Evolutionary conservation across 2,888 invertebrate genomes (phyloP).

Genomic region (Cephus pulcher): DNA sequence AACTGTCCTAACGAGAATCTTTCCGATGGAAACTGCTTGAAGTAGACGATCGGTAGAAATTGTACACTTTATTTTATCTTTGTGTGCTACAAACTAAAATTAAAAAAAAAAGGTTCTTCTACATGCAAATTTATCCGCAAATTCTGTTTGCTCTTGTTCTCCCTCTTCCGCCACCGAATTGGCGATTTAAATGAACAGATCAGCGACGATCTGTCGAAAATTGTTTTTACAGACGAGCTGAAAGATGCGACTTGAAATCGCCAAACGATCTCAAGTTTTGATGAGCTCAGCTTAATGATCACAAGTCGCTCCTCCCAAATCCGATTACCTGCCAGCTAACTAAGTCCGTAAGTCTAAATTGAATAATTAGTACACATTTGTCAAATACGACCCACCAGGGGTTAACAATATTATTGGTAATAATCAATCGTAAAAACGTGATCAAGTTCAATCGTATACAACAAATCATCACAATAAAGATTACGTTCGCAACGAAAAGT

Average conservation of each 20-base stretch:
- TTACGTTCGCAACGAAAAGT: conserved; percentile 8
- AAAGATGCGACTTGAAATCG: not conserved
- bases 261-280: not conserved
- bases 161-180: conserved; percentile 12
- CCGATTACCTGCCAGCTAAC: not conserved
- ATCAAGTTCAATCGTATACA: conserved; percentile 22
- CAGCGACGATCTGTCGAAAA: conserved; percentile 9
- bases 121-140: conserved; percentile 52
- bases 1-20: not conserved
- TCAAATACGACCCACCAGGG: conserved; percentile 39
- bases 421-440: conserved; percentile 27
- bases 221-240: conserved; percentile 7
- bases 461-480: conserved; percentile 14
- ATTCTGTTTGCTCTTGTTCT: conserved; percentile 20
- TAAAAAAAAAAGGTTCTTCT: conserved; percentile 41
- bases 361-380: conserved; percentile 14
- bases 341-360: not conserved
- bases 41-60: not conserved
- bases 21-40: not conserved
- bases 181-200: not conserved
- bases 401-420: conserved; percentile 18
- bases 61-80: conserved; percentile 51
- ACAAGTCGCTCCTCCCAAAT: not conserved
- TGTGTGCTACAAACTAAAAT: conserved; percentile 56
- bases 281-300: not conserved